Evolutionary conservation across 2,797 vertebrate genomes (phyloP).

Genomic region (Dromococcyx pavoninus): DNA sequence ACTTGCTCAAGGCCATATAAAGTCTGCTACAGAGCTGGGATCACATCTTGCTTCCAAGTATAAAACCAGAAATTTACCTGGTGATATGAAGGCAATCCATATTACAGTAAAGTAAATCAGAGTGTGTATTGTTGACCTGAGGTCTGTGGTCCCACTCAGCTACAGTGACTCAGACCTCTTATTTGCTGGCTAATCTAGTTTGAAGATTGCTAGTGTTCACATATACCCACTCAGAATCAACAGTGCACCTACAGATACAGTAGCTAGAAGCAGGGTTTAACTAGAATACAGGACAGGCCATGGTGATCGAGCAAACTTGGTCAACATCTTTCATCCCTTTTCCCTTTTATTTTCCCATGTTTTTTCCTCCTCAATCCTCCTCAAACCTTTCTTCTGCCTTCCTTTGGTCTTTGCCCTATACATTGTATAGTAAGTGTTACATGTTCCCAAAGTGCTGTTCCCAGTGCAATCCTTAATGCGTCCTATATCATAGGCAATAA

Average conservation of each 20-base stretch:
- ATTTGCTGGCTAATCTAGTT: background rate
- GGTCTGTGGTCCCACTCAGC: background rate
- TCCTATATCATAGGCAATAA: background rate
- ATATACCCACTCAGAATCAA: background rate
- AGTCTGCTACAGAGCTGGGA: background rate
- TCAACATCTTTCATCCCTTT: background rate
- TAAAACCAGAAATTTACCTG: background rate
- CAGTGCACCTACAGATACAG: rapidly evolving
- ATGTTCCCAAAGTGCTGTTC: background rate
- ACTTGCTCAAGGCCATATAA: background rate
- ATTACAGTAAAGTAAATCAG: background rate
- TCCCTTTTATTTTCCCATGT: background rate
- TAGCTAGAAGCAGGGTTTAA: background rate
- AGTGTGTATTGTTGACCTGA: background rate
- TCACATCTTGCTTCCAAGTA: background rate
- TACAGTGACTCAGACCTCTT: background rate
- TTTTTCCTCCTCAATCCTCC: background rate
- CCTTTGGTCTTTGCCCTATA: background rate
- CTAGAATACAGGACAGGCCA: background rate
- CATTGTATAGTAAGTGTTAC: background rate
- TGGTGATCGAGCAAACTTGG: background rate
- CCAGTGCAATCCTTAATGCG: background rate
- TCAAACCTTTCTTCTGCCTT: background rate
- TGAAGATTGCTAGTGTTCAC: background rate
- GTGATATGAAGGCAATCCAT: background rate